Evolutionary conservation across 2,797 vertebrate species (phyloP).

Genomic region (Cyprinodon diabolis): DNA sequence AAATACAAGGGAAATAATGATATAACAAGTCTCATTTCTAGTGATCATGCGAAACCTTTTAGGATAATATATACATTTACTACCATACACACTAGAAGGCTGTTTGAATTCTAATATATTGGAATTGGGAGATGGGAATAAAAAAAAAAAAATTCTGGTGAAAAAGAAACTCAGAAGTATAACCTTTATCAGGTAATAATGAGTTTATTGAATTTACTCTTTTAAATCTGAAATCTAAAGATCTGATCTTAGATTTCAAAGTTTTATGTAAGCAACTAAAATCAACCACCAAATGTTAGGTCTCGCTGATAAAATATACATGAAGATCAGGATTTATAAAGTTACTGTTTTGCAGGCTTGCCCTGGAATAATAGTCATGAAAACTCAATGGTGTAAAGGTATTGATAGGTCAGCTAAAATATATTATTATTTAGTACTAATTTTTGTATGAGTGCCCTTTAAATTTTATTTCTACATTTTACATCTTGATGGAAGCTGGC

Average conservation of each 20-base stretch:
- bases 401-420: background rate
- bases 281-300: background rate
- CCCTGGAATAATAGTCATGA: background rate
- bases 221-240: background rate
- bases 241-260: background rate
- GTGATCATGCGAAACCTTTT: background rate
- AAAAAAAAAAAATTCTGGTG: background rate
- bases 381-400: background rate
- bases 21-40: background rate
- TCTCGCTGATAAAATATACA: background rate
- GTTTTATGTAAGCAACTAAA: background rate
- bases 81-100: background rate
- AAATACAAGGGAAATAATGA: too few relatives aligned
- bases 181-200: background rate
- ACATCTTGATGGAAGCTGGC: background rate
- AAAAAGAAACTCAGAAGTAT: background rate
- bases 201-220: background rate
- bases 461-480: constrained; percentile 12
- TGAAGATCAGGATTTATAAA: background rate
- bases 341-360: background rate
- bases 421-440: background rate
- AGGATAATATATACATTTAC: background rate
- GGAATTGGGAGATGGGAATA: background rate
- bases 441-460: background rate
- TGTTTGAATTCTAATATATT: background rate